Evolutionary conservation across 2,888 invertebrate species (phyloP), one percentile per base, ranked within the genome.

Genomic region (Bombylius major): DNA sequence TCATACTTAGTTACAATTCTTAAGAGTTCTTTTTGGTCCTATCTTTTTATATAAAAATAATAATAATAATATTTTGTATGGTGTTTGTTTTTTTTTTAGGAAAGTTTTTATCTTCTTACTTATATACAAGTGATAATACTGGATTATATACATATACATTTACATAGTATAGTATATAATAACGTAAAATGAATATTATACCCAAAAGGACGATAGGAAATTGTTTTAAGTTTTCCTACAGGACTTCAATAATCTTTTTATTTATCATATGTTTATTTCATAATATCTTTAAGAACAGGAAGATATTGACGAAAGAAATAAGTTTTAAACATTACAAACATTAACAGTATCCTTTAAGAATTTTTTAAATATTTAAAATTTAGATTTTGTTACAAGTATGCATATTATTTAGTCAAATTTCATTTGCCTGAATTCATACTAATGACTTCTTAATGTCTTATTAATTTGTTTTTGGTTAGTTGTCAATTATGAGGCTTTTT

Each of bases 391-490:
- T 36, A 9, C 4, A 4, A 36, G 36, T 36, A 36, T 36, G 23
- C 23, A 23, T 23, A 23, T 50, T 45, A 44, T 49, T 54, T 32
- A 33, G 14, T 31, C 39, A 23, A 5, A n/a, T 48, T 11, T n/a
- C 12, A 14, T 8, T 4, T n/a, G 47, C 8, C 33, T 50, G n/a
- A n/a, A 12, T 42, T 13, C 33, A 34, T 23, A 44, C 56, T 59
- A 59, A 59, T 59, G 58, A 58, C 55, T 59, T 59, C 58, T 58
- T 59, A 59, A 59, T 59, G 58, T 59, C 49, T 59, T 59, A 59
- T 58, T 59, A 59, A 59, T 59, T 59, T 56, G 58, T 56, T 53
- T 56, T 56, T 56, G 47, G 56, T 54, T 48, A 47, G 55, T 56
- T 58, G 59, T 58, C 58, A 59, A 56, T 57, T 42, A 42, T 11